These are phyloP conservation scores for Lerista edwardsae DNA, from an alignment of 2,797 vertebrate species.

Conservation along the genomic window DNA sequence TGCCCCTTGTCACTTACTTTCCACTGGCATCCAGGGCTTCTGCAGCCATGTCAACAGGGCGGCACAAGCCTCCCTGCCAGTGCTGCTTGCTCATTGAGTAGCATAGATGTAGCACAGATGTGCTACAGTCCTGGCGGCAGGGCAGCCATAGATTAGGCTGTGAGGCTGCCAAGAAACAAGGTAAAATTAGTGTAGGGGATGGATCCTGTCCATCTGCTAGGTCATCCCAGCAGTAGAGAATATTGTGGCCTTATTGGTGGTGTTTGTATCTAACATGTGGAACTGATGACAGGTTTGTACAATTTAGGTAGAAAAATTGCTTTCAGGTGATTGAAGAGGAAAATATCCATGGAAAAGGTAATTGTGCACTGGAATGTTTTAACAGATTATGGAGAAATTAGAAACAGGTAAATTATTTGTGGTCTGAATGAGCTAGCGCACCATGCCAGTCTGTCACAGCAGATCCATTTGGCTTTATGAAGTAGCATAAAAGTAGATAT, in stretches of 20 bases:
- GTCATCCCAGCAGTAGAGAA: neutral
- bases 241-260: neutral
- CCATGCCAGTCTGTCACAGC: too few species aligned
- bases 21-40: too few species aligned
- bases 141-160: too few species aligned
- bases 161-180: neutral
- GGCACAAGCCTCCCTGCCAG: too few species aligned
- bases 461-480: too few species aligned
- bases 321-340: neutral
- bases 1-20: too few species aligned
- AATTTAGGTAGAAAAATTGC: neutral
- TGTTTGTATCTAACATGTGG: neutral
- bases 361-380: accelerated
- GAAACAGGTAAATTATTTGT: neutral
- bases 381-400: accelerated
- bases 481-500: too few species aligned
- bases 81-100: too few species aligned
- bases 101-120: too few species aligned
- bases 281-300: neutral
- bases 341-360: neutral
- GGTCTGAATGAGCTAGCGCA: neutral
- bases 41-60: too few species aligned
- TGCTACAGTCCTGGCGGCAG: too few species aligned
- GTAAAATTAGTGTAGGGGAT: neutral
- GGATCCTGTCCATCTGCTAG: neutral